A percentile compares a stretch with the other conserved stretches of the same genome.
Conservation (phyloP, 2,797 vertebrate species). For the Discoglossus pictus region DNA sequence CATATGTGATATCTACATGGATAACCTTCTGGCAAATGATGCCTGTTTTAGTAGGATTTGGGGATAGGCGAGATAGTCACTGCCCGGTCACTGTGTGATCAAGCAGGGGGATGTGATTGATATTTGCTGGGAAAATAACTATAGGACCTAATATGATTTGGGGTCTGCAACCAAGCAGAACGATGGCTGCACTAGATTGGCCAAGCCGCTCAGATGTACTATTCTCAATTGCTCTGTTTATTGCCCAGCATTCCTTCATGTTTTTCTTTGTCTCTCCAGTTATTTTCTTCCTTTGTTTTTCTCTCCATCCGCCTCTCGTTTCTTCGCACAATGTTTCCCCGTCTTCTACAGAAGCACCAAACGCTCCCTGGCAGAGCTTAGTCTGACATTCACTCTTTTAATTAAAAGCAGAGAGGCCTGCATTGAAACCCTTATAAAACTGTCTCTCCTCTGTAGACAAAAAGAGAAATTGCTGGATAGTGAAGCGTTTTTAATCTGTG, state of each 20-base stretch:
- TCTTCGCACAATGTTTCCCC: conserved; percentile 25
- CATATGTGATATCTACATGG: not conserved
- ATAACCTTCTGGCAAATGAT: too few species aligned
- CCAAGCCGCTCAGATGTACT: too few species aligned
- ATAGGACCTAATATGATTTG: too few species aligned
- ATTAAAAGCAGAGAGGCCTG: conserved; percentile 47
- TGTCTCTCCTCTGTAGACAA: not conserved
- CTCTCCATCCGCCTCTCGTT: conserved; percentile 28
- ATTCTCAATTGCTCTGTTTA: too few species aligned
- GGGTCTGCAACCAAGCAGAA: too few species aligned
- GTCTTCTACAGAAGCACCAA: conserved; percentile 34
- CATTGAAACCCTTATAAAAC: conserved; percentile 1
- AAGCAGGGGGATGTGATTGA: too few species aligned
- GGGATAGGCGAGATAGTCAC: too few species aligned
- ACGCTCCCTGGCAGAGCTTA: conserved; percentile 19
- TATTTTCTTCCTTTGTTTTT: not conserved
- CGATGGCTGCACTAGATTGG: too few species aligned
- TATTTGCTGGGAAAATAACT: too few species aligned
- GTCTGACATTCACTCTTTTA: conserved; percentile 47
- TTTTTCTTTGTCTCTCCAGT: not conserved
- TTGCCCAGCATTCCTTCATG: not conserved
- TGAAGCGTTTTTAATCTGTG: conserved; percentile 44
- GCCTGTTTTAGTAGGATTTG: not conserved
- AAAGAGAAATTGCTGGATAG: conserved; percentile 23
- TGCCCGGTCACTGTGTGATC: too few species aligned